Evolutionary conservation across 2,888 invertebrate species (phyloP), one percentile per base, ranked within the genome.

Genomic region (Ornithoptera priamus): DNA sequence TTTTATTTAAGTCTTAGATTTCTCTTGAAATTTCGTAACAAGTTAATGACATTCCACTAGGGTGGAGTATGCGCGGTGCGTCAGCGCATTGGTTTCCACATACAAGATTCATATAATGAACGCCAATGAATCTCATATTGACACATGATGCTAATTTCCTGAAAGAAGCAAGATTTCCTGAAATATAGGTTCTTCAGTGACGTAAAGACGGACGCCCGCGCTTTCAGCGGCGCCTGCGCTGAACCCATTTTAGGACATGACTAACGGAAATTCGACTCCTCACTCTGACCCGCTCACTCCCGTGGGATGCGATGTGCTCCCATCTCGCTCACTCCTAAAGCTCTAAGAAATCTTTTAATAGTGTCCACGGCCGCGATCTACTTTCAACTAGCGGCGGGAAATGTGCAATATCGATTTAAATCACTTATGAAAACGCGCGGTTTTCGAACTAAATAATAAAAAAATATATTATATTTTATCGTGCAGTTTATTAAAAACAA

Each of bases 221-320:
- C 92, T 89, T 90, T 90, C 90, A 89, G 90, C 92, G 90, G 92
- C 90, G 93, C 94, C 93, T 90, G 90, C 87, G 90, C 87, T 93
- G 93, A 90, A 90, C 93, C 95, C 95, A 94, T 95, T 94, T 95
- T 95, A 94, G 95, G 95, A 94, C 94, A 94, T 94, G 93, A 94
- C 93, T 93, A 93, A 93, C 92, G 93, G 94, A 94, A 95, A 95
- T 94, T 93, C 92, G 94, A 94, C 90, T 90, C 92, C 92, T 89
- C 90, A 89, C 86, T 89, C 89, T 83, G 85, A 79, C 88, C 87
- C 86, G 91, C 86, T 92, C 92, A 76, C 89, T 89, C 92, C 85
- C 87, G 88, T 84, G 87, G 87, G 89, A 85, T 79, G 84, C 80
- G 81, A 75, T 77, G 81, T 89, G 77, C 82, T 80, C 71, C 76